Conservation (phyloP, 1,140 invertebrate genomes). For the Onthophagus taurus region DNA sequence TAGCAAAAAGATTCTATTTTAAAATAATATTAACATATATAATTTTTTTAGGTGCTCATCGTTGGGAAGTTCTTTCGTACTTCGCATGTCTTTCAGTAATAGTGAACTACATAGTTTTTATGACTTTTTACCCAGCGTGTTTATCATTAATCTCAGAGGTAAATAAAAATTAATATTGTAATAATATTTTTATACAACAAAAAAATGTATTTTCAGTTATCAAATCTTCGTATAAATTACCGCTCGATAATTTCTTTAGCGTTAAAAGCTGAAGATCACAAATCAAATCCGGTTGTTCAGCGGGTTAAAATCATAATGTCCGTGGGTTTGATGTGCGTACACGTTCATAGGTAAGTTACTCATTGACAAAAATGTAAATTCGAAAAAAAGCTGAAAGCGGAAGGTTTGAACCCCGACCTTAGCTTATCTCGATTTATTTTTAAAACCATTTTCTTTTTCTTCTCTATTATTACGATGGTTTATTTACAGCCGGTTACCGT, state of each 20-base stretch:
- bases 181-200: not conserved
- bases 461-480: not conserved
- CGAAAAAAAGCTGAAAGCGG: not conserved
- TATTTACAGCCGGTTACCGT: slow-evolving; percentile 5
- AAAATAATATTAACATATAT: too few relatives aligned
- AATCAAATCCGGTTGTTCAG: slow-evolving; percentile 88
- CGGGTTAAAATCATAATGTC: slow-evolving; percentile 91
- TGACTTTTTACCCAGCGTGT: slow-evolving; percentile 95
- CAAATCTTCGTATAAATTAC: slow-evolving; percentile 28
- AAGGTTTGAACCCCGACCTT: slow-evolving; percentile 3
- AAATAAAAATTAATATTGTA: not conserved
- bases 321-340: slow-evolving; percentile 71
- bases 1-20: too few relatives aligned
- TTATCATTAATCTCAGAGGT: slow-evolving; percentile 75
- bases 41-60: slow-evolving; percentile 44
- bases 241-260: slow-evolving; percentile 25
- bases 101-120: slow-evolving; percentile 91
- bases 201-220: slow-evolving; percentile 20
- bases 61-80: slow-evolving; percentile 80
- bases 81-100: slow-evolving; percentile 88
- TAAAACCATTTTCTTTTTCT: not conserved
- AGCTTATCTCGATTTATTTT: slow-evolving; percentile 9
- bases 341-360: slow-evolving; percentile 26
- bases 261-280: slow-evolving; percentile 61
- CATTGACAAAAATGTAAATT: slow-evolving; percentile 9